These are phyloP conservation scores for Lapara coniferarum DNA, from an alignment of 2,888 invertebrate genomes.

Conservation along the genomic window DNA sequence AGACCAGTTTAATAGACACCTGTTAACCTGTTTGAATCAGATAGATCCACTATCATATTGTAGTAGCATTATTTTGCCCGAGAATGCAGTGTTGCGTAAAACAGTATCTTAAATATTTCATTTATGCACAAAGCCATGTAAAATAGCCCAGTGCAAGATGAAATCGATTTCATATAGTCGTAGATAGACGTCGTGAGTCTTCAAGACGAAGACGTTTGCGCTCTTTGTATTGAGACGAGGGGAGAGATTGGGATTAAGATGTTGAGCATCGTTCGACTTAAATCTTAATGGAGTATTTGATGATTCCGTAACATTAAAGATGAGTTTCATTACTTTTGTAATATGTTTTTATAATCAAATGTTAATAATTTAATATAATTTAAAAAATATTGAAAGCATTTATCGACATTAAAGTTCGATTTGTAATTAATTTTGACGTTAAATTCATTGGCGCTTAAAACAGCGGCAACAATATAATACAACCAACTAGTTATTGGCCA, in stretches of 20 bases:
- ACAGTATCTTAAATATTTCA: slow-evolving; percentile 6
- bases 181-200: slow-evolving; percentile 6
- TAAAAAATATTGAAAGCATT: too few relatives aligned
- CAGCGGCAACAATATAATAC: neutral
- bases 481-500: slow-evolving; percentile 1
- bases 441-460: neutral
- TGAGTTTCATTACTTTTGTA: neutral
- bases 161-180: slow-evolving; percentile 10
- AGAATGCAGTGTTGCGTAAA: slow-evolving; percentile 7
- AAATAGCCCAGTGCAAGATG: neutral
- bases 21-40: slow-evolving; percentile 16
- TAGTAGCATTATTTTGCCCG: neutral
- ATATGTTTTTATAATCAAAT: too few relatives aligned
- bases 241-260: neutral
- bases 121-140: neutral
- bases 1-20: slow-evolving; percentile 7
- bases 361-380: too few relatives aligned
- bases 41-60: slow-evolving; percentile 5
- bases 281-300: neutral
- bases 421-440: neutral
- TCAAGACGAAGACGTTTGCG: slow-evolving; percentile 11
- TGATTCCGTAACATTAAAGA: neutral
- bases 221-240: neutral
- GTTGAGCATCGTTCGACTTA: neutral
- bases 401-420: too few relatives aligned